Conservation (phyloP, 1,140 invertebrate genomes). For the Zaprionus lachaisei region DNA sequence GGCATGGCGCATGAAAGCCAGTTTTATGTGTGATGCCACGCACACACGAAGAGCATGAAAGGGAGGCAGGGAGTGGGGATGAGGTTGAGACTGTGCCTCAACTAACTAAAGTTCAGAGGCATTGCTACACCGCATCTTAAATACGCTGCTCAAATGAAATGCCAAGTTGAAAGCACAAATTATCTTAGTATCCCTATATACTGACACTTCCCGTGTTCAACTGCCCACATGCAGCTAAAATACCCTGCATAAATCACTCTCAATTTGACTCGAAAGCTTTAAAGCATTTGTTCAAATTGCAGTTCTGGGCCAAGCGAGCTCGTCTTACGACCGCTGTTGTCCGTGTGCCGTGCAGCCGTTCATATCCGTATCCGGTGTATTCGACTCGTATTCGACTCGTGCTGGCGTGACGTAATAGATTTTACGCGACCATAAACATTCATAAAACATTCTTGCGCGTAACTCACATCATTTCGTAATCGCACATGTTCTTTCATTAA, state of each 20-base stretch:
- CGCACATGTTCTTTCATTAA: slow-evolving; percentile 75
- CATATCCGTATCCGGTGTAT: slow-evolving; percentile 28
- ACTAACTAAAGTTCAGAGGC: slow-evolving; percentile 3
- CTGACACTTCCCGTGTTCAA: background rate
- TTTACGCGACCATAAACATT: slow-evolving; percentile 79
- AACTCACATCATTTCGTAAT: slow-evolving; percentile 79
- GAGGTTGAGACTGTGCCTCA: background rate
- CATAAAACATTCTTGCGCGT: slow-evolving; percentile 77
- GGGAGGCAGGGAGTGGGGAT: background rate
- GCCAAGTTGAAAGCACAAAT: too few species aligned
- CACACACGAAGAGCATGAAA: background rate
- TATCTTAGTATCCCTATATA: too few species aligned
- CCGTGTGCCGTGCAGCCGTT: slow-evolving; percentile 8
- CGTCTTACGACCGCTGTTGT: slow-evolving; percentile 62
- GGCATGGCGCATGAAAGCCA: slow-evolving; percentile 70
- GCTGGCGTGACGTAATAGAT: slow-evolving; percentile 73
- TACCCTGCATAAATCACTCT: background rate
- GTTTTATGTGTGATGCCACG: slow-evolving; percentile 57
- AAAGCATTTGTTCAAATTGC: slow-evolving; percentile 50
- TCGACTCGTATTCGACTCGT: slow-evolving; percentile 3
- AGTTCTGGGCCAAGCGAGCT: slow-evolving; percentile 22
- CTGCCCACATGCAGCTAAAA: background rate
- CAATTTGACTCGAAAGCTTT: slow-evolving; percentile 21
- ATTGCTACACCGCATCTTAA: background rate
- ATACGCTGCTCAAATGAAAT: background rate